Base-by-base conservation (phyloP, 1,140 invertebrate species). In the Lepidostoma basale region DNA sequence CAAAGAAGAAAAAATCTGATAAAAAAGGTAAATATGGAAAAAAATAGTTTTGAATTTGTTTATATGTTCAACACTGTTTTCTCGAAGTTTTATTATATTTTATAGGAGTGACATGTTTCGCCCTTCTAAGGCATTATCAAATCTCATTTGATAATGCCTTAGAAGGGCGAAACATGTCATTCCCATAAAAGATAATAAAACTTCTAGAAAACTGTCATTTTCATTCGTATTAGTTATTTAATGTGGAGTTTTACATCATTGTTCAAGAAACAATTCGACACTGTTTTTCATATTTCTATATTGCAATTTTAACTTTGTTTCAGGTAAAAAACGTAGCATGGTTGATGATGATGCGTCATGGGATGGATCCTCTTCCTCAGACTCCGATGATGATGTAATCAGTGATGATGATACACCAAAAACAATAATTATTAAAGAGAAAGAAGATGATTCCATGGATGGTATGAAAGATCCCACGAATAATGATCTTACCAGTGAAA, bases 391-490 rank as follows among this genome's bases (percentile, higher is more conserved):
- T 68, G 82, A 84, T 65, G 77, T 79, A 28, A 77, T 83, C 5
- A 83, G 83, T 73, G 79, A 81, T 26, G 77, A 78, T 3, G 76
- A 82, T 44, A 76, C 78, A 63, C 77, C 81, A 58, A 85, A 82
- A 75, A 85, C 81, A 70, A 77, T 83, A 22, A 76, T 85, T 5
- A 82, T 85, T 49, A 86, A 87, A 75, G 84, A 84, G 67, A 84
- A 84, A 72, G 77, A 77, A 64, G 79, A 78, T 58, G 84, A 85
- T 70, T 74, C 80, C 28, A 75, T 80, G n/a, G 79, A 83, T 22
- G 77, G 84, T 2, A 81, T 84, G 36, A 81, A 83, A 68, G 78
- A 80, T 69, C 76, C 79, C 6, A 79, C 82, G 49, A 73, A 76
- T 2, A 72, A 79, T 22, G 73, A 81, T 14, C 75, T 76, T 22